These are phyloP conservation scores for Pseudorectes ferrugineus DNA, from an alignment of 2,113 vertebrate species.

Conservation along the genomic window DNA sequence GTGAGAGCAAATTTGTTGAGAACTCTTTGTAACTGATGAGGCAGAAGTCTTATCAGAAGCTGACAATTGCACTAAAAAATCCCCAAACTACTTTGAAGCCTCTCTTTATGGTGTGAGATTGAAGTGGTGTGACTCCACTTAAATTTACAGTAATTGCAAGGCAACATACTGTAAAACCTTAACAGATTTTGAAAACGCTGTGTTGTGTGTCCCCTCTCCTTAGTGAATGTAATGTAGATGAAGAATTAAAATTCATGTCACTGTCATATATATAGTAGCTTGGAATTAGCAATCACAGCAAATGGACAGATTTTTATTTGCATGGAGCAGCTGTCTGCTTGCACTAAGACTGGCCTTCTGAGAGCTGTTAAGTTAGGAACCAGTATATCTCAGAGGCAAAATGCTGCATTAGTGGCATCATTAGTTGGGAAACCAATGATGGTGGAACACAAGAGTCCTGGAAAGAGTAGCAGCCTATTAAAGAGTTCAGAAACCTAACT, in stretches of 20 bases:
- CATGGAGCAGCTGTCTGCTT: background rate
- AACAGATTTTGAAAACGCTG: background rate
- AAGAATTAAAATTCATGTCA: background rate
- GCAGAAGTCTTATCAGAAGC: background rate
- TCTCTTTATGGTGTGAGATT: background rate
- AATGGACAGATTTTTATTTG: background rate
- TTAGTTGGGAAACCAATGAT: background rate
- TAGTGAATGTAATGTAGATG: background rate
- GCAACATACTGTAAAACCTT: background rate
- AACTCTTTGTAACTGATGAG: background rate
- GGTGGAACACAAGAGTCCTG: background rate
- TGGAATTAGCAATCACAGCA: background rate
- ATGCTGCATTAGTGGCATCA: background rate
- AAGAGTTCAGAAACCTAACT: background rate
- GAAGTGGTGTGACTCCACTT: background rate
- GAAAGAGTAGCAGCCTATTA: background rate
- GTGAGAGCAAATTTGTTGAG: background rate
- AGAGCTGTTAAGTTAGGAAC: background rate
- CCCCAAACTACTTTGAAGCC: background rate
- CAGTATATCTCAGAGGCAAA: background rate
- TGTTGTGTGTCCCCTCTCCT: background rate
- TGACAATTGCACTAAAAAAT: background rate
- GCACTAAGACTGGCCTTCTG: background rate
- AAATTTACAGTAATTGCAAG: background rate
- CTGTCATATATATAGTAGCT: background rate